Base-by-base conservation (phyloP, 2,888 invertebrate genomes). In the Geophilus truncorum region DNA sequence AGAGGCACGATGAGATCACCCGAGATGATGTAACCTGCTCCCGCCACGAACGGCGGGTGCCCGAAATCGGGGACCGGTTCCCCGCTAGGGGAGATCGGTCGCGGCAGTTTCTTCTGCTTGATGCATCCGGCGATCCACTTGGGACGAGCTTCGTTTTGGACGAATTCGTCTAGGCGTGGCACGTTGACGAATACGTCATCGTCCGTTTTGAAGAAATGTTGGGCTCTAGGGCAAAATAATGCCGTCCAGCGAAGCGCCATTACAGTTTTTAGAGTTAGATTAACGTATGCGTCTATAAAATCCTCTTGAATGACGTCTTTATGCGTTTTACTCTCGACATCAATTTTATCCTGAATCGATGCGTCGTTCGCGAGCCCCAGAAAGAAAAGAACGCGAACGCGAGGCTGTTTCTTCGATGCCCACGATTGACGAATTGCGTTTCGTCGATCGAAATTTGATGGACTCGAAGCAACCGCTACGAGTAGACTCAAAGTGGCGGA, bases 261-360 rank as follows among this genome's bases (percentile, higher is more conserved):
- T 15, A 94, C 91, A 76, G 94, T 93, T 86, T 95, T 95, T 30
- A 95, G 85, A 0, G 95, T 95, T 83, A 95, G 89, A 89, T 95
- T 95, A 86, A 94, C 93, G 85, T 95, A 95, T 0, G 93, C 92
- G 86, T 95, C 95, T 40, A 92, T 87, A 85, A 95, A 95, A 62
- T 90, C 91, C 85, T 94, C 94, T 87, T 95, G 94, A 79, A 95
- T 92, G 12, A 95, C 90, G 86, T 95, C 95, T 25, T 92, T 91
- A 85, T 91, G 91, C 79, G 88, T 89, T 0, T 90, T 88, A 25
- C 90, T 91, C 86, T 95, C 94, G 70, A 90, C 90, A 62, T 90
- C 89, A 30, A 94, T 90, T 81, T 89, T 89, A 81, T 90, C 90
- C 80, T 87, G 87, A 25, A 78, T n/a, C 36, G 70, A 36, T 12